Base-by-base conservation (phyloP, 2,888 invertebrate genomes). In the Andrena trimmerana region DNA sequence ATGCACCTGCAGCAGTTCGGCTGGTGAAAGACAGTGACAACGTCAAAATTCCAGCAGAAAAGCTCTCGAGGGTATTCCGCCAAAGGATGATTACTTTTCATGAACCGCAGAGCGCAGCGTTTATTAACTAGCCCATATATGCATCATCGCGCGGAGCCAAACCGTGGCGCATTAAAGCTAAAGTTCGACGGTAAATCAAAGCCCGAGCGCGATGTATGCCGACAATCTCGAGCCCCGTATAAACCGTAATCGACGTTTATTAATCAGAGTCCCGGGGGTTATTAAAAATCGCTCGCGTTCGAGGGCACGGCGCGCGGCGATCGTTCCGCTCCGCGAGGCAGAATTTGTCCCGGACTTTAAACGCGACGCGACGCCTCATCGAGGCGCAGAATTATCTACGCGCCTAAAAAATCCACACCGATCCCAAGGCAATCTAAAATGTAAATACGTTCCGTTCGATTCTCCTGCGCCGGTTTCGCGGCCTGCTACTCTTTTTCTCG, bases 401-500 rank as follows among this genome's bases (percentile, higher is more conserved):
- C 24, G 70, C 84, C 13, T 54, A 77, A 86, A 86, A 83, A 84
- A 86, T 85, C 80, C 74, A 78, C 71, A 63, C 83, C 62, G 77
- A 82, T 87, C 86, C 82, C 72, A 48, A 72, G 81, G 83, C 86
- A 88, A 90, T 90, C 87, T 88, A 84, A 89, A 85, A 89, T 87
- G 87, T 86, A 87, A 89, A 90, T 87, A 87, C 57, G 65, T 48
- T 69, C 75, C 57, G 42, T n/a, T 60, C 50, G 10, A 27, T 27
- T 3, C 29, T n/a, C 31, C 33, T 16, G 16, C 13, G 13, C 4
- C 24, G 31, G n/a, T 50, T n/a, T 52, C 48, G 13, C 20, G 16
- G 24, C 10, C n/a, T 20, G 29, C 8, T 66, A 42, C 8, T 66
- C 33, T 60, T 24, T 29, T 27, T 52, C 24, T 16, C 16, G n/a